These are phyloP conservation scores for Arrhopalites spinosus DNA, from an alignment of 2,888 invertebrate species.

Conservation along the genomic window DNA sequence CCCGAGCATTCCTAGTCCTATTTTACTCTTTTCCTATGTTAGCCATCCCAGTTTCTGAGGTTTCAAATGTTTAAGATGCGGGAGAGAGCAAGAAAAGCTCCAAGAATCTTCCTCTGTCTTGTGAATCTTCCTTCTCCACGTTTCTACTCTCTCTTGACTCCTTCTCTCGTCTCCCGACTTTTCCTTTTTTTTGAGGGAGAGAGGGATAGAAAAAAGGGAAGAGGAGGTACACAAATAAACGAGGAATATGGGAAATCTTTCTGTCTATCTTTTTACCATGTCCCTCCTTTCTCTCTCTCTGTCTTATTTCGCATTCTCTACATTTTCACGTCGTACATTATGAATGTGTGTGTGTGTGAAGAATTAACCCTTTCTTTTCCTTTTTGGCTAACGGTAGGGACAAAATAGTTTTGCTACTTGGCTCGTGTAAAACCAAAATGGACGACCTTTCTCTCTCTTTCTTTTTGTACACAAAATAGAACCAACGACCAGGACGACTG, in stretches of 20 bases:
- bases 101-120: neutral
- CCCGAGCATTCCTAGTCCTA: slow-evolving; percentile 6
- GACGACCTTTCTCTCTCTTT: too few species aligned
- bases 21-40: slow-evolving; percentile 1
- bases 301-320: slow-evolving; percentile 31
- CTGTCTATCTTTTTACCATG: slow-evolving; percentile 15
- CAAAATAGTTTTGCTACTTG: too few species aligned
- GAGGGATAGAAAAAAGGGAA: slow-evolving; percentile 3
- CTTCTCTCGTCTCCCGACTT: neutral
- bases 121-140: neutral
- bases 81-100: neutral
- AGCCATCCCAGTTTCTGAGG: slow-evolving; percentile 10
- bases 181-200: neutral
- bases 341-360: slow-evolving; percentile 29
- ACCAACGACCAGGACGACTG: too few species aligned
- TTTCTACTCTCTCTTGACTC: neutral
- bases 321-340: slow-evolving; percentile 36
- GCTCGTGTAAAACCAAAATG: too few species aligned
- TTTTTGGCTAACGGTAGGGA: too few species aligned
- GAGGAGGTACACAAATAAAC: slow-evolving; percentile 35
- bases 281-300: slow-evolving; percentile 13
- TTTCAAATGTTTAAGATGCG: slow-evolving; percentile 25
- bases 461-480: too few species aligned
- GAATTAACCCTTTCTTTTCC: too few species aligned
- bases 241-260: slow-evolving; percentile 38